Base-by-base conservation (phyloP, 2,113 vertebrate genomes). In the Cromileptes altivelis region DNA sequence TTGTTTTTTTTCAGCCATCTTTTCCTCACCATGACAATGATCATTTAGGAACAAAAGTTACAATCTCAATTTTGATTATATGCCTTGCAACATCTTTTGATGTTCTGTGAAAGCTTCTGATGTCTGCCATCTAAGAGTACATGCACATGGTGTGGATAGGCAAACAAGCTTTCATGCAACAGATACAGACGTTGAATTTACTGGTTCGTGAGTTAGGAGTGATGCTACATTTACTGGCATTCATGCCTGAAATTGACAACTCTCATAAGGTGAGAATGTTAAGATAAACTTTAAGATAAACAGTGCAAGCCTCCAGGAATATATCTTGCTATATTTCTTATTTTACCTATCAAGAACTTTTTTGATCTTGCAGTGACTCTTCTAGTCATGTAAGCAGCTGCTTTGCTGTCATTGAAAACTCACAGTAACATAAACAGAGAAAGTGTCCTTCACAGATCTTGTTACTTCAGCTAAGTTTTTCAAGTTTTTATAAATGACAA, bases 321-420 rank as follows among this genome's bases (percentile, higher is more conserved):
- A 55, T 55, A 9, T 55, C 7, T 21, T 10, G 42, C 1, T 45
- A 45, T 42, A 13, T 42, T 50, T 45, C 27, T 50, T 52, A 52
- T 75, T 75, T 23, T 37, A 33, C 19, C 50, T 27, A 62, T 75
- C 23, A 47, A 69, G 25, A 61, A 13, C 10, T 27, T 37, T 75
- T 55, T 19, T 2, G 57, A 64, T 30, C 17, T 25, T 42, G 40
- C 30, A 30, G n/a, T 60, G 69, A 63, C 49, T 77, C 56, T 72
- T 49, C 19, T 30, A 9, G 40, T 58, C 68, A 33, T 56, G 19
- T 25, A 60, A 82, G 75, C 50, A 49, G 12, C 47, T 78, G 13
- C 70, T 74, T 78, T 75, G 68, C 69, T 64, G 75, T 79, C 75
- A 70, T 8, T 47, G 25, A 76, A 70, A 67, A 47, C 55, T 67